These are phyloP conservation scores for Rugalucina vietnamica DNA, from an alignment of 2,888 invertebrate genomes.

Conservation along the genomic window DNA sequence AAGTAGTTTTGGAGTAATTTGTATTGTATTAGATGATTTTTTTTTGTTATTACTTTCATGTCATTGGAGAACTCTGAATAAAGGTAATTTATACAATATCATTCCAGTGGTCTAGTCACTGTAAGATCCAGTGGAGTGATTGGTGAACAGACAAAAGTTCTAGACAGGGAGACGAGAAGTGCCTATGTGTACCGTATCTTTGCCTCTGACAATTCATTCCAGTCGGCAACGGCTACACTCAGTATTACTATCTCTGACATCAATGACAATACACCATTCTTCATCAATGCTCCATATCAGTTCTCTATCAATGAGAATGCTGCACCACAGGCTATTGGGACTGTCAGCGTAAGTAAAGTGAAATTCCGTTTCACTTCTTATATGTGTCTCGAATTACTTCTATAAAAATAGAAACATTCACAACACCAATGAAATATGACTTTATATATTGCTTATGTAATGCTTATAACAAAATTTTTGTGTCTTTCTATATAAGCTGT, in stretches of 20 bases:
- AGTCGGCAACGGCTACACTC: conserved; percentile 64
- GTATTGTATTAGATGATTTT: no score
- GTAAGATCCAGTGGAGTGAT: conserved; percentile 13
- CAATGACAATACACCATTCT: conserved; percentile 74
- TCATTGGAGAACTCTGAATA: no score
- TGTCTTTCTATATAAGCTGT: no score
- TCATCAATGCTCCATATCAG: conserved; percentile 54
- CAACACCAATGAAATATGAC: no score
- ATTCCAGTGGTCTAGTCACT: conserved; percentile 61
- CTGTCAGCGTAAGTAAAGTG: conserved; percentile 64
- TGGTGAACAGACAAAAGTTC: conserved; percentile 72
- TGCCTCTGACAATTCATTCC: conserved; percentile 49
- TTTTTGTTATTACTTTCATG: no score
- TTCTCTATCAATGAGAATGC: conserved; percentile 66
- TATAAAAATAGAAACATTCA: no score
- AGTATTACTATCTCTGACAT: conserved; percentile 68
- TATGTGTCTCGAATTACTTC: no score
- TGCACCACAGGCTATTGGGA: conserved; percentile 56
- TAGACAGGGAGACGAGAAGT: conserved; percentile 93
- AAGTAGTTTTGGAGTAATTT: no score
- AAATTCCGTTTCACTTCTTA: no score
- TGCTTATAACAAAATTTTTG: no score
- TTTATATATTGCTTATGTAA: no score
- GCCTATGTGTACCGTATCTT: conserved; percentile 85
- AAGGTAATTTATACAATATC: background rate